These are phyloP conservation scores for Echiichthys vipera DNA, from an alignment of 2,797 vertebrate genomes.

Conservation along the genomic window DNA sequence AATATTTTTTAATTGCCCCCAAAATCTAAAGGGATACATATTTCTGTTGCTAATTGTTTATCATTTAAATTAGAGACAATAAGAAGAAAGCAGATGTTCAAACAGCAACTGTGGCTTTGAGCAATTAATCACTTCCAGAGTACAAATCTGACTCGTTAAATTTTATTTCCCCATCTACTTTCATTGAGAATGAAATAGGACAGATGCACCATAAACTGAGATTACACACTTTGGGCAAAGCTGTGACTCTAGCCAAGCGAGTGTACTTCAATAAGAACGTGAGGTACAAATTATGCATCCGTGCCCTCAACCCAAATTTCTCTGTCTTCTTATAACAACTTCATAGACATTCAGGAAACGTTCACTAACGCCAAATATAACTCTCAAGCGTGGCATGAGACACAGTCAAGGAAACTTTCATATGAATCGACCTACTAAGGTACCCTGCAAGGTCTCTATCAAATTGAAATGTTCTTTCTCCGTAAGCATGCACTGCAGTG, in stretches of 20 bases:
- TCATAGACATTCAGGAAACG: conserved; percentile 44
- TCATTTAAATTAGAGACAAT: conserved; percentile 73
- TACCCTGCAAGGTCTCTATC: conserved; percentile 49
- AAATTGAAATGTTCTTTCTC: conserved; percentile 39
- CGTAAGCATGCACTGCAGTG: conserved; percentile 42
- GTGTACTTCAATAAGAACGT: conserved; percentile 50
- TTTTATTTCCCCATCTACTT: conserved; percentile 60
- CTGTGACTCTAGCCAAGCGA: conserved; percentile 38
- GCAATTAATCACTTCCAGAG: conserved; percentile 65
- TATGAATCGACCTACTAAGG: conserved; percentile 51
- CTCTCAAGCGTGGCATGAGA: conserved; percentile 34
- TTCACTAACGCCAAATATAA: conserved; percentile 51
- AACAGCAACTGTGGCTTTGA: conserved; percentile 61
- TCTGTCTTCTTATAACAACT: conserved; percentile 38
- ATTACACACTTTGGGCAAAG: conserved; percentile 35
- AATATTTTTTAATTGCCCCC: conserved; percentile 17
- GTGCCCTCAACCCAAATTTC: conserved; percentile 24
- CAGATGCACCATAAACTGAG: conserved; percentile 56
- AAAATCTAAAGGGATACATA: conserved; percentile 36
- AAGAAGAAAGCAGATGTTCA: conserved; percentile 71
- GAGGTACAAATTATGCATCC: conserved; percentile 51
- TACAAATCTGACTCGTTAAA: conserved; percentile 58
- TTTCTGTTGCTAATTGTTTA: conserved; percentile 68
- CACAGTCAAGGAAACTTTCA: conserved; percentile 53
- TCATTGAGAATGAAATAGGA: conserved; percentile 59